Conservation (phyloP, 2,888 invertebrate species). For the Troides aeacus region DNA sequence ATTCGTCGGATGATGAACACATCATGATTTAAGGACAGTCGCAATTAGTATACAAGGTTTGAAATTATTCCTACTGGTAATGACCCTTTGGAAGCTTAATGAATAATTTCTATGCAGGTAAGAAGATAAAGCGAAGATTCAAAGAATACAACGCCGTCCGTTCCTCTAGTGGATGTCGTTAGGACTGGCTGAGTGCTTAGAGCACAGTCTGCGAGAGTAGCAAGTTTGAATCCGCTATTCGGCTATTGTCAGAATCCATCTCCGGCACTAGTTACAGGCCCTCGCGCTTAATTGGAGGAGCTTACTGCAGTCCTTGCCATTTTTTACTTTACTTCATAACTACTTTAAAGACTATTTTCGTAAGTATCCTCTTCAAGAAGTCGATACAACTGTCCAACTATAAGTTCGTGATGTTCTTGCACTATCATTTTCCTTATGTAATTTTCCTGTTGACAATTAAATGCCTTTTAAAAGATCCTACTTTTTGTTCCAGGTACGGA, state of each 20-base stretch:
- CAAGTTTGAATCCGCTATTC: constrained; percentile 3
- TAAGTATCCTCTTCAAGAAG: neutral
- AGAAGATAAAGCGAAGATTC: neutral
- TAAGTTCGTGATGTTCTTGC: constrained; percentile 4
- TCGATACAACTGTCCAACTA: neutral
- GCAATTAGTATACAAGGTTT: neutral
- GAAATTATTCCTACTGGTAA: neutral
- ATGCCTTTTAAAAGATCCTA: constrained; percentile 45
- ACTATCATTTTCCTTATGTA: constrained; percentile 26
- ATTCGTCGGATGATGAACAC: too few species aligned
- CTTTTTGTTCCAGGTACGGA: constrained; percentile 66
- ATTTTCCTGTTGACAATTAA: constrained; percentile 47
- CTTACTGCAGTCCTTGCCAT: neutral
- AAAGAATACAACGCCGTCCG: constrained; percentile 1
- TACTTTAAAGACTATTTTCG: neutral
- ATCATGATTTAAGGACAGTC: too few species aligned
- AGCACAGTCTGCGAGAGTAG: constrained; percentile 3
- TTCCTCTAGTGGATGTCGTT: constrained; percentile 4
- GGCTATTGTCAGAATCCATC: constrained; percentile 3
- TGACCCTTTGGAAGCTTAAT: constrained; percentile 1
- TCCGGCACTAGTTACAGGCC: neutral
- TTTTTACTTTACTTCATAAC: constrained; percentile 2
- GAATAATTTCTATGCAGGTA: neutral
- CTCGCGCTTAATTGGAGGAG: constrained; percentile 5
- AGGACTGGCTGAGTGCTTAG: neutral